phyloP scores from a whole-genome alignment of 2,113 vertebrate species.

The Tenrec ecaudatus region DNA sequence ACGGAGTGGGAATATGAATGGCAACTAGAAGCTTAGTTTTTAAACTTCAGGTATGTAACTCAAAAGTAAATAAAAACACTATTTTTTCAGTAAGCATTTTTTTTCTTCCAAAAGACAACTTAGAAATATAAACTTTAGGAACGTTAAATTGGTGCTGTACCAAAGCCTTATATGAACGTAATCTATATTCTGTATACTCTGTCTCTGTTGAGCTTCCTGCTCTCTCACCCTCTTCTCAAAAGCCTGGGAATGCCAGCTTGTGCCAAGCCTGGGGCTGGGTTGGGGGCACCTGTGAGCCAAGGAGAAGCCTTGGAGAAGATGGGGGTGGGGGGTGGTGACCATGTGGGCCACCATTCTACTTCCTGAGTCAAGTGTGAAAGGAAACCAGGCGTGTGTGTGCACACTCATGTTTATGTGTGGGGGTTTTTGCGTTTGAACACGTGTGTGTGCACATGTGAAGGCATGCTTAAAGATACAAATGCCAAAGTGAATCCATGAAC shows the following conservation, averaged over 20 bases:
- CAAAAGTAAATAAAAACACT: conserved; percentile 85
- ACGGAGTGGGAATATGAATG: conserved; percentile 80
- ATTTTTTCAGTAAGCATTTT: conserved; percentile 89
- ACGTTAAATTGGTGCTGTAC: conserved; percentile 89
- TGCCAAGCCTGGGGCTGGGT: conserved; percentile 63
- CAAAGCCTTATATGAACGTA: conserved; percentile 90
- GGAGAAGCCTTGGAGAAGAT: background rate
- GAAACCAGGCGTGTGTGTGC: background rate
- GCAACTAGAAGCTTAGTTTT: conserved; percentile 88
- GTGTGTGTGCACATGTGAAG: background rate
- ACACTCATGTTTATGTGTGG: background rate
- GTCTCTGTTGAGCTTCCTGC: conserved; percentile 84
- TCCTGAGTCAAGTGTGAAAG: conserved; percentile 29
- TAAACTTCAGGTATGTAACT: conserved; percentile 89
- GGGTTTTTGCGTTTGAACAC: background rate
- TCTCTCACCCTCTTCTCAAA: conserved; percentile 79
- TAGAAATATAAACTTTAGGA: conserved; percentile 85
- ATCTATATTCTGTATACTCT: conserved; percentile 83
- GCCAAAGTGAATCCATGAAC: conserved; percentile 17
- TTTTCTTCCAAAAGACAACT: conserved; percentile 85
- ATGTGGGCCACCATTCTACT: background rate
- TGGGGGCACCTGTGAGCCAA: conserved; percentile 6
- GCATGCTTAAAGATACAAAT: background rate
- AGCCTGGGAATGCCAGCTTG: conserved; percentile 84
- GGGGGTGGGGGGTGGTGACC: conserved; percentile 14